phyloP scores from a whole-genome alignment of 2,888 invertebrate genomes.

The Linyphia triangularis region DNA sequence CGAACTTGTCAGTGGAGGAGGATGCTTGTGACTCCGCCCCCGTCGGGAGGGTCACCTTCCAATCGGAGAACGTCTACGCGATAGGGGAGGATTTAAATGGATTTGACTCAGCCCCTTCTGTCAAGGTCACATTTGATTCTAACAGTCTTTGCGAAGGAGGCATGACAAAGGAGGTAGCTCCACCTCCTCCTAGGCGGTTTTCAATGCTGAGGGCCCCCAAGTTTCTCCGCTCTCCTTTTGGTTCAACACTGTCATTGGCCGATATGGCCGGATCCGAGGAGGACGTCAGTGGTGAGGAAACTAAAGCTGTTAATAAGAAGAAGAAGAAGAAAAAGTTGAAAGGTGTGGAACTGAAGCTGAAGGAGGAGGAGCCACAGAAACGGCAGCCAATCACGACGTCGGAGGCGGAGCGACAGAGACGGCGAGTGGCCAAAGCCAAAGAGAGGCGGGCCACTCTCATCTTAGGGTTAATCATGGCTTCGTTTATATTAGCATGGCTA shows the following conservation, averaged over 20 bases:
- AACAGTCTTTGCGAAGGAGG: too few relatives aligned
- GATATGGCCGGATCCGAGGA: slow-evolving; percentile 76
- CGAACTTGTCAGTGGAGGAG: not conserved
- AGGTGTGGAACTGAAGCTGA: slow-evolving; percentile 87
- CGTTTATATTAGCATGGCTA: slow-evolving; percentile 98
- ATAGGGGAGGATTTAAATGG: not conserved
- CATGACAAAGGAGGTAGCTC: not conserved
- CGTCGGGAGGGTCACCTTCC: not conserved
- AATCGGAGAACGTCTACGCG: not conserved
- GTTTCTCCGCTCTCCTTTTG: slow-evolving; percentile 74
- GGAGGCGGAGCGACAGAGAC: slow-evolving; percentile 95
- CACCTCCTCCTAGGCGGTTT: slow-evolving; percentile 9
- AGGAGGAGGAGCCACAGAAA: slow-evolving; percentile 82
- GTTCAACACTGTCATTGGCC: slow-evolving; percentile 76
- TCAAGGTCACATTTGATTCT: slow-evolving; percentile 14
- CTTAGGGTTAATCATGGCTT: slow-evolving; percentile 97
- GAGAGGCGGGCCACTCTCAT: slow-evolving; percentile 98
- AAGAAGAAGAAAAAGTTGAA: slow-evolving; percentile 65
- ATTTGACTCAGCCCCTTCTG: not conserved
- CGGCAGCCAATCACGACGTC: slow-evolving; percentile 82
- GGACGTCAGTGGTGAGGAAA: slow-evolving; percentile 71
- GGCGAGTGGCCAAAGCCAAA: slow-evolving; percentile 94
- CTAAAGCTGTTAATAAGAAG: slow-evolving; percentile 22
- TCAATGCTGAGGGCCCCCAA: slow-evolving; percentile 69
- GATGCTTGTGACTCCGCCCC: not conserved